These are phyloP conservation scores for Heliconius hewitsoni DNA, from an alignment of 1,140 invertebrate genomes.

Conservation along the genomic window DNA sequence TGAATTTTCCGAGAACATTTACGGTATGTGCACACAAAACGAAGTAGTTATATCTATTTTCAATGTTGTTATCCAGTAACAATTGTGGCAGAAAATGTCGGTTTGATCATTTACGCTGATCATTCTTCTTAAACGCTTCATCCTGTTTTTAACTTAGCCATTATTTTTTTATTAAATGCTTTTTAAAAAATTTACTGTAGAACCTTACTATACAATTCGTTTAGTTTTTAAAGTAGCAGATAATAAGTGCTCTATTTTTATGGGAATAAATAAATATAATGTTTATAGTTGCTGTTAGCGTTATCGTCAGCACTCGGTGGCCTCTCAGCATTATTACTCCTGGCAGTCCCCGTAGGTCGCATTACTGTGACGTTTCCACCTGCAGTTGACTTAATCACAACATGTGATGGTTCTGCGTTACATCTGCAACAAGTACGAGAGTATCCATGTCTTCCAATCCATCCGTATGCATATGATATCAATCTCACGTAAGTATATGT, in stretches of 20 bases:
- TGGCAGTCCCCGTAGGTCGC: constrained; percentile 87
- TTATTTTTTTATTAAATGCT: constrained; percentile 34
- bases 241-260: not conserved
- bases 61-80: constrained; percentile 41
- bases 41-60: constrained; percentile 50
- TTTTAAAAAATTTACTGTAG: not conserved
- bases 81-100: constrained; percentile 52
- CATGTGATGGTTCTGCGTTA: constrained; percentile 75
- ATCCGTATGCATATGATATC: constrained; percentile 71
- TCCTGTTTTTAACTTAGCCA: constrained; percentile 55
- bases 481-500: constrained; percentile 71
- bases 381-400: constrained; percentile 82
- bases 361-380: constrained; percentile 84
- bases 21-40: constrained; percentile 45
- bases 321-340: constrained; percentile 84
- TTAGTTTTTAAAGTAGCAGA: too few species aligned
- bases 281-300: constrained; percentile 84
- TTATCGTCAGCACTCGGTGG: constrained; percentile 86
- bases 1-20: constrained; percentile 34
- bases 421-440: constrained; percentile 79
- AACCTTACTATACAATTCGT: too few species aligned
- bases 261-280: constrained; percentile 5
- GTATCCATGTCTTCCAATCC: constrained; percentile 79
- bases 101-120: constrained; percentile 55
- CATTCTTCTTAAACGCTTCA: constrained; percentile 56